phyloP scores from a whole-genome alignment of 1,140 invertebrate species.

The Harpegnathos saltator region DNA sequence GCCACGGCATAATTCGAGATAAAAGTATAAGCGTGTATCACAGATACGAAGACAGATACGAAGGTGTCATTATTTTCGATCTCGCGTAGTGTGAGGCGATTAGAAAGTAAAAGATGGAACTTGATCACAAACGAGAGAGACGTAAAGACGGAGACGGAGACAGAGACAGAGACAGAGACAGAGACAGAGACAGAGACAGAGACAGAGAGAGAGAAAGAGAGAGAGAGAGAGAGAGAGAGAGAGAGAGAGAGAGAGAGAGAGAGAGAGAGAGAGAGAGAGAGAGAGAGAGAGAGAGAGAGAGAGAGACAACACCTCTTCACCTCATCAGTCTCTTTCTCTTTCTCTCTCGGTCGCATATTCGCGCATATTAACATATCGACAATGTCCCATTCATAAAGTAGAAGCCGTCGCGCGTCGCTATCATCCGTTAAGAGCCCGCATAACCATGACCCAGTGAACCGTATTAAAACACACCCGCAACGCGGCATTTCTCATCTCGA shows the following conservation, averaged over 20 bases:
- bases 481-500: conserved; percentile 52
- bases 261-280: no score
- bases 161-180: background rate
- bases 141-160: no score
- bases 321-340: no score
- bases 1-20: conserved; percentile 17
- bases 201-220: background rate
- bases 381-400: conserved; percentile 12
- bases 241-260: background rate
- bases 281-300: background rate
- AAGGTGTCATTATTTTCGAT: conserved; percentile 6
- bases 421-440: conserved; percentile 41
- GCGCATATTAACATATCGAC: background rate
- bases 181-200: no score
- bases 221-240: background rate
- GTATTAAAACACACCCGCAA: conserved; percentile 52
- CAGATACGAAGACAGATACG: background rate
- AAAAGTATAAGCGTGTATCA: background rate
- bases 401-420: background rate
- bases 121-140: background rate
- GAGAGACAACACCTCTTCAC: background rate
- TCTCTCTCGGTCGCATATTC: no score
- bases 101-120: background rate
- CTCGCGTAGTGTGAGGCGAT: background rate
- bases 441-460: conserved; percentile 41